Conservation (phyloP, 2,113 vertebrate species). For the Gymnarchus niloticus region DNA sequence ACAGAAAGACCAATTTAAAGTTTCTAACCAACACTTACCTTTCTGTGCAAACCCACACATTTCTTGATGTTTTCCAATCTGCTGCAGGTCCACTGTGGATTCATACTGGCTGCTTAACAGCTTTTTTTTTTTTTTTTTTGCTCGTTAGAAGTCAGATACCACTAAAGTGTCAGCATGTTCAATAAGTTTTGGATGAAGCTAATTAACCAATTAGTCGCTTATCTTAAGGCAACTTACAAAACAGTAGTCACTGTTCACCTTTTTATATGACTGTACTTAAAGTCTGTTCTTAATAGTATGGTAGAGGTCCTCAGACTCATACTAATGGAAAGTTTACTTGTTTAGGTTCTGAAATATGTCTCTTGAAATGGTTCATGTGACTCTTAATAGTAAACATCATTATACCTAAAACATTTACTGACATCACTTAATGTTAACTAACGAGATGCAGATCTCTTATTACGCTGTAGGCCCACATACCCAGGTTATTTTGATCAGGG, state of each 20-base stretch:
- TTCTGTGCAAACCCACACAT: background rate
- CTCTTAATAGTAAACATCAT: no score
- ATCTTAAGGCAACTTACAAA: background rate
- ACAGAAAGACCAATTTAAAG: background rate
- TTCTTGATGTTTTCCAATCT: background rate
- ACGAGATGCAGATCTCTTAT: background rate
- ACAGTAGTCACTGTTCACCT: background rate
- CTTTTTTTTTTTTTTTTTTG: background rate
- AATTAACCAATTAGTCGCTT: background rate
- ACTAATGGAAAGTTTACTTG: no score
- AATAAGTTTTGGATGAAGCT: background rate
- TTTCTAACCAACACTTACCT: no score
- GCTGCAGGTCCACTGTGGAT: background rate
- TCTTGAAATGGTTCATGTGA: no score
- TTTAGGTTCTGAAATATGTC: no score
- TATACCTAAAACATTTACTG: background rate
- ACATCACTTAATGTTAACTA: background rate
- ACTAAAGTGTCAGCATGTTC: background rate
- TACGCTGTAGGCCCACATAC: background rate
- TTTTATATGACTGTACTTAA: background rate
- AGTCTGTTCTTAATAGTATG: background rate
- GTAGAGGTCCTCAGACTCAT: no score
- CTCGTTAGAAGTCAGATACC: background rate
- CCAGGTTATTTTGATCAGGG: background rate
- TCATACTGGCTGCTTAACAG: background rate